Conservation (phyloP, 2,113 vertebrate species). For the Elaphurus davidianus region DNA sequence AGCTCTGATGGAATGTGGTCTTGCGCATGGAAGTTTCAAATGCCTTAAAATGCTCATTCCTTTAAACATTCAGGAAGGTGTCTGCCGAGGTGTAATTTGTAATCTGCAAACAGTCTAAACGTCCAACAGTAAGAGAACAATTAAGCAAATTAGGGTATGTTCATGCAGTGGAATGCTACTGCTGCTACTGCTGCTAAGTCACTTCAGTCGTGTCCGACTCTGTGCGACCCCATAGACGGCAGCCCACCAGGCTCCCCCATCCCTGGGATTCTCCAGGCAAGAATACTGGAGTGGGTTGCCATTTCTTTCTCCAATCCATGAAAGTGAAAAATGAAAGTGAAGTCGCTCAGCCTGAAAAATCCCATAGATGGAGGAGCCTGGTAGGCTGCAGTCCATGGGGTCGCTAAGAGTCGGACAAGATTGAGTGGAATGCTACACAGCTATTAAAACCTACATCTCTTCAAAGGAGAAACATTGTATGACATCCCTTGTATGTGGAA, state of each 20-base stretch:
- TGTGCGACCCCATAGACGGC: too few relatives aligned
- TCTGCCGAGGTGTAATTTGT: not conserved
- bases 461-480: not conserved
- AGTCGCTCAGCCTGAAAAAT: too few relatives aligned
- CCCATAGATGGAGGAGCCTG: too few relatives aligned
- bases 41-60: not conserved
- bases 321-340: too few relatives aligned
- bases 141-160: not conserved
- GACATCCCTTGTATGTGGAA: not conserved
- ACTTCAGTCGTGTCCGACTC: too few relatives aligned
- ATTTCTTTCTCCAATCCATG: too few relatives aligned
- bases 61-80: not conserved
- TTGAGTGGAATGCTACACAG: not conserved
- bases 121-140: not conserved
- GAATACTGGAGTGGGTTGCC: too few relatives aligned
- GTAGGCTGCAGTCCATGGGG: too few relatives aligned
- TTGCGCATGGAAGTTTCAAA: not conserved
- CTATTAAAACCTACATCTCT: not conserved
- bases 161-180: not conserved
- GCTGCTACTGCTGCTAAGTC: not conserved
- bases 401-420: too few relatives aligned
- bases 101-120: not conserved
- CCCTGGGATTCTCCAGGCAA: too few relatives aligned
- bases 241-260: too few relatives aligned
- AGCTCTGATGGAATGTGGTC: not conserved